Percentiles rank a stretch among this genome's conserved stretches.
These are phyloP conservation scores for Pheosia tremula DNA, from an alignment of 2,888 invertebrate species.

Conservation along the genomic window DNA sequence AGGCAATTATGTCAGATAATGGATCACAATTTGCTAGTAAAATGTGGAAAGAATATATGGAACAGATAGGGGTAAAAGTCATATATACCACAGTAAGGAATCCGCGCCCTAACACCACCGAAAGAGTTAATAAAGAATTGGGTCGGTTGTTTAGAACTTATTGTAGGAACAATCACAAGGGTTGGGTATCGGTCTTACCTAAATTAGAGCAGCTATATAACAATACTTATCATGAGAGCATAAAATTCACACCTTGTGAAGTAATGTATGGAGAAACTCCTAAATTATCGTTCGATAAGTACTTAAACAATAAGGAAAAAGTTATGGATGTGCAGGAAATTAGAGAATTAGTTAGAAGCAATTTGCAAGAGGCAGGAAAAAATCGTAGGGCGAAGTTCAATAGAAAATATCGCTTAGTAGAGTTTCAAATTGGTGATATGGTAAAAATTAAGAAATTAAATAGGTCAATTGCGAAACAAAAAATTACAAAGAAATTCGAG, in stretches of 20 bases:
- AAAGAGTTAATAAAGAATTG: conserved; percentile 32
- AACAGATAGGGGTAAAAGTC: conserved; percentile 9
- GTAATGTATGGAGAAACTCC: not conserved
- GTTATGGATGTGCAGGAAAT: not conserved
- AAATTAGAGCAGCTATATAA: conserved; percentile 30
- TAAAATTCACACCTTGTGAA: conserved; percentile 21
- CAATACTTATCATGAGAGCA: conserved; percentile 27
- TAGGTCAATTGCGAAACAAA: no score
- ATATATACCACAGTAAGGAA: conserved; percentile 29
- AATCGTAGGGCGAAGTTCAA: no score
- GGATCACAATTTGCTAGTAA: conserved; percentile 22
- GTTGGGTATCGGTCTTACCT: conserved; percentile 21
- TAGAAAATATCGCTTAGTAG: no score
- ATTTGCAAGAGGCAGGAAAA: not conserved
- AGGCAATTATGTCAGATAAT: conserved; percentile 24
- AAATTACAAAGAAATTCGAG: no score
- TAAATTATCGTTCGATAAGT: not conserved
- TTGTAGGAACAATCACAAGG: conserved; percentile 22
- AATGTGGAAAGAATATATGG: conserved; percentile 11
- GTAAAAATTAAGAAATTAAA: no score
- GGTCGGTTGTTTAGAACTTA: conserved; percentile 30
- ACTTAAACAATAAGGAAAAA: not conserved
- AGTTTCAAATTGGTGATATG: no score
- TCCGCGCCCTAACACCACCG: conserved; percentile 29
- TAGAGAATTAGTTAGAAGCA: not conserved